Evolutionary conservation across 2,888 invertebrate species (phyloP).

Genomic region (Calliopum simillimum): DNA sequence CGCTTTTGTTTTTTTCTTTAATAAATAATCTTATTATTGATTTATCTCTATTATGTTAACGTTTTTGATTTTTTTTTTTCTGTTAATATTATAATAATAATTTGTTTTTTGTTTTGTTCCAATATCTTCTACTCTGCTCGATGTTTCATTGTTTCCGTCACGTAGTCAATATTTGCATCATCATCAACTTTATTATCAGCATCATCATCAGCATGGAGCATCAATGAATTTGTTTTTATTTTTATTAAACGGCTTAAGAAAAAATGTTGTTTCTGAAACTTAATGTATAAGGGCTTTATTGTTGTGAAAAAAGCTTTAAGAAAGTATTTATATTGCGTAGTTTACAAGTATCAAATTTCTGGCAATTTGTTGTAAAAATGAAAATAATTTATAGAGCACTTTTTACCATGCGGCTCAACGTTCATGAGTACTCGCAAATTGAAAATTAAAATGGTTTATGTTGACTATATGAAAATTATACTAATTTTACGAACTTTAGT

Average conservation of each 20-base stretch:
- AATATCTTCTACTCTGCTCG: neutral
- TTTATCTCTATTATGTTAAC: constrained; percentile 14
- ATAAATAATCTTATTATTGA: neutral
- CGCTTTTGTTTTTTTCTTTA: neutral
- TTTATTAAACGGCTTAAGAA: neutral
- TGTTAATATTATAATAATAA: neutral
- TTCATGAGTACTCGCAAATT: too few relatives aligned
- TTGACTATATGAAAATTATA: too few relatives aligned
- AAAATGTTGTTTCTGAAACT: neutral
- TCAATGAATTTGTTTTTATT: too few relatives aligned
- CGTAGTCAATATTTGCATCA: neutral
- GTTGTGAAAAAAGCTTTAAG: too few relatives aligned
- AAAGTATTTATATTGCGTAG: too few relatives aligned
- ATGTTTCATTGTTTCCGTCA: constrained; percentile 13
- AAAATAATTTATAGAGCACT: too few relatives aligned
- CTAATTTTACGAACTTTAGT: too few relatives aligned
- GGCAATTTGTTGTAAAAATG: too few relatives aligned
- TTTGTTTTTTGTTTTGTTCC: neutral
- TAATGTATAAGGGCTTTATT: neutral
- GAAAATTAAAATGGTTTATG: too few relatives aligned
- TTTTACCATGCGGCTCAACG: too few relatives aligned
- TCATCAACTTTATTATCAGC: neutral
- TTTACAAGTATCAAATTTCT: too few relatives aligned
- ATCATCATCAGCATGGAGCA: neutral
- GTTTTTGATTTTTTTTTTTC: neutral